Evolutionary conservation across 2,888 invertebrate species (phyloP).

Genomic region (Caenorhabditis sp.): DNA sequence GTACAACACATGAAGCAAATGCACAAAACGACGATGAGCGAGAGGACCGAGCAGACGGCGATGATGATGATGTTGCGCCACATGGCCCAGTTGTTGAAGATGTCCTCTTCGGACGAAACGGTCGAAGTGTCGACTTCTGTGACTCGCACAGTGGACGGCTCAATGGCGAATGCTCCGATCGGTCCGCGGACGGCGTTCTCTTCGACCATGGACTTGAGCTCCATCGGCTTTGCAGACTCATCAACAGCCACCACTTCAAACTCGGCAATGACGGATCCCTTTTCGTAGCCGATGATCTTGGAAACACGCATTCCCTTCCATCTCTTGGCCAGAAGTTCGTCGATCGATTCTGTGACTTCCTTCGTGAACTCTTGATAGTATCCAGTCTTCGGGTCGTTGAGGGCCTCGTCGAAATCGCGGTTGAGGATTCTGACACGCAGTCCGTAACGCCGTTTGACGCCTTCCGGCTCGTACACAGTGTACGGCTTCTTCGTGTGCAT

Average conservation of each 20-base stretch:
- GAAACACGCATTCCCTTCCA: constrained; percentile 70
- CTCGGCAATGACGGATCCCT: constrained; percentile 68
- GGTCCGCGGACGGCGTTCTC: constrained; percentile 68
- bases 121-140: constrained; percentile 58
- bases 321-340: constrained; percentile 56
- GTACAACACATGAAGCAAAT: constrained; percentile 56
- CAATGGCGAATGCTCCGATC: constrained; percentile 62
- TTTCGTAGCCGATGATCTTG: constrained; percentile 64
- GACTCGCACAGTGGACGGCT: constrained; percentile 68
- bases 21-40: constrained; percentile 46
- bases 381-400: constrained; percentile 64
- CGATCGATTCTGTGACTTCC: constrained; percentile 64
- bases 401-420: constrained; percentile 65
- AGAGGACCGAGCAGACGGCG: constrained; percentile 42
- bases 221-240: constrained; percentile 61
- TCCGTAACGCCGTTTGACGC: constrained; percentile 58
- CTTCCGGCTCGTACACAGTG: constrained; percentile 54
- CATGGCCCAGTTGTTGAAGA: constrained; percentile 41
- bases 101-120: constrained; percentile 38
- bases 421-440: constrained; percentile 70
- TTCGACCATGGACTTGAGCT: constrained; percentile 65
- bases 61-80: constrained; percentile 55
- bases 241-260: constrained; percentile 63
- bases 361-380: constrained; percentile 70
- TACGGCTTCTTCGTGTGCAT: constrained; percentile 44